phyloP scores from a whole-genome alignment of 2,797 vertebrate genomes.

The Hoplostethus mediterraneus region DNA sequence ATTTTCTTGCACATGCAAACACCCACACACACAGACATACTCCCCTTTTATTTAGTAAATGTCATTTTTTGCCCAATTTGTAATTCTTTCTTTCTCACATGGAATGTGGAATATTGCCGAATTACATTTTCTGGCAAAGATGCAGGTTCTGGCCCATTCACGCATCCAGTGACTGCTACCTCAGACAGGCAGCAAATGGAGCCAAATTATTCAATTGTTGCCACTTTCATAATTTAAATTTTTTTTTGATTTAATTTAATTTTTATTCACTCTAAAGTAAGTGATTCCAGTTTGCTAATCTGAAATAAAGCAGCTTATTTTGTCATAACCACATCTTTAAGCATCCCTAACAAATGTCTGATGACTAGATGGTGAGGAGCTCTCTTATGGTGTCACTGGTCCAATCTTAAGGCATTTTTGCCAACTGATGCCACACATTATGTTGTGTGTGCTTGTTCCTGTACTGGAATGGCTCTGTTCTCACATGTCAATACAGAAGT shows the following conservation, averaged over 20 bases:
- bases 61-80: conserved; percentile 22
- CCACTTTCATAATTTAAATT: background rate
- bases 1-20: conserved; percentile 7
- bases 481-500: conserved; percentile 8
- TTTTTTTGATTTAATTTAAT: background rate
- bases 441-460: background rate
- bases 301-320: background rate
- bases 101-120: conserved; percentile 27
- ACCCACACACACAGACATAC: conserved; percentile 9
- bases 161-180: background rate
- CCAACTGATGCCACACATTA: background rate
- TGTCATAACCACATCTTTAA: background rate
- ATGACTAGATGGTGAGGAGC: background rate
- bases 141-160: background rate
- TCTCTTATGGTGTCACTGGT: background rate
- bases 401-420: background rate
- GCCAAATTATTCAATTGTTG: background rate
- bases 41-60: conserved; percentile 38
- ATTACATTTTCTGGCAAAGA: background rate
- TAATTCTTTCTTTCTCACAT: background rate
- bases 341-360: background rate
- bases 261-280: conserved; percentile 15
- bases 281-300: background rate
- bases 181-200: background rate
- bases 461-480: background rate